These are phyloP conservation scores for Emberiza fucata DNA, from an alignment of 2,113 vertebrate species.

Conservation along the genomic window DNA sequence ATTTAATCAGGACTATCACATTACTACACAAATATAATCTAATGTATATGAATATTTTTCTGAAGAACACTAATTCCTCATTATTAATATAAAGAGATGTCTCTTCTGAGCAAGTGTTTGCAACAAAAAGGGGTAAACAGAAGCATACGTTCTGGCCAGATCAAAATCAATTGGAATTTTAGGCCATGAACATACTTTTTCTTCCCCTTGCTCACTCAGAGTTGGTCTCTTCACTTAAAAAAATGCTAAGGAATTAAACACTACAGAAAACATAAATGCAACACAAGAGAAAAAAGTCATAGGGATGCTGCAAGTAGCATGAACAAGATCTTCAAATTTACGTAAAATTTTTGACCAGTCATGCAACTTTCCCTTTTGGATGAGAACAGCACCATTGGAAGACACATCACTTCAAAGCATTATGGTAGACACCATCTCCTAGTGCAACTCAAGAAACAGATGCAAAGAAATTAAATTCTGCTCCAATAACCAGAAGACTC, in stretches of 20 bases:
- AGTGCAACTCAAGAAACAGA: background rate
- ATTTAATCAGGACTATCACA: background rate
- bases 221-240: background rate
- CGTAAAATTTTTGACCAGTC: background rate
- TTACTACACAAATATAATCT: background rate
- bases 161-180: background rate
- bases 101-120: background rate
- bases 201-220: background rate
- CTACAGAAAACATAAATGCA: background rate
- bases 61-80: background rate
- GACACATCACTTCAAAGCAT: background rate
- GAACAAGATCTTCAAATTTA: background rate
- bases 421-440: background rate
- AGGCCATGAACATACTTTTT: background rate
- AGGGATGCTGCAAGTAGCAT: background rate
- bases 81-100: background rate
- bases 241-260: background rate
- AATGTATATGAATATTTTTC: background rate
- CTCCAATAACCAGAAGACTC: background rate
- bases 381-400: background rate
- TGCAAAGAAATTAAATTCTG: background rate
- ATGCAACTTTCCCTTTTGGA: background rate
- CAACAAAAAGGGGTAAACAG: background rate
- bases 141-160: background rate
- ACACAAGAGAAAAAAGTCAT: background rate